These are phyloP conservation scores for Poecilia gillii DNA, from an alignment of 2,797 vertebrate genomes.

Conservation along the genomic window DNA sequence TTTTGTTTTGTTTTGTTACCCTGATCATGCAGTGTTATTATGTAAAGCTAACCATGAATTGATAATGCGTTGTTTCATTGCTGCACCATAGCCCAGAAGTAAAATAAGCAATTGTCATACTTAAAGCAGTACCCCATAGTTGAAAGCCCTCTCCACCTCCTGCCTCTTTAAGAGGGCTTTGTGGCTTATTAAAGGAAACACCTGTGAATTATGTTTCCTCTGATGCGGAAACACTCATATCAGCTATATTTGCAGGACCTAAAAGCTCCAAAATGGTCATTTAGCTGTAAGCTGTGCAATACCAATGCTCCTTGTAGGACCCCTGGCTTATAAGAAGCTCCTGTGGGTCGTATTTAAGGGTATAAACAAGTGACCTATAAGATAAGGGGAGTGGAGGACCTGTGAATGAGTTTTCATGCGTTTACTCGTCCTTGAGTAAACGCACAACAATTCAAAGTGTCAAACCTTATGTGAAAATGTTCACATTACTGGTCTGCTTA, in stretches of 20 bases:
- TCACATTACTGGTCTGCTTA: constrained; percentile 57
- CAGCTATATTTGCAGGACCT: constrained; percentile 1
- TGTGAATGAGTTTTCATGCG: not conserved
- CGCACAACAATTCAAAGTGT: too few relatives aligned
- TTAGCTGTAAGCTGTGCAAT: not conserved
- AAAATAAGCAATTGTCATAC: constrained; percentile 7
- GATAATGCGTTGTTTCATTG: constrained; percentile 3
- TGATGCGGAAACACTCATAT: constrained; percentile 3
- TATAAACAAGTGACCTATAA: not conserved
- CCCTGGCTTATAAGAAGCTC: not conserved
- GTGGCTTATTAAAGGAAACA: constrained; percentile 9
- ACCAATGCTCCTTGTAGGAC: not conserved
- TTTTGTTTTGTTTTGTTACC: not conserved
- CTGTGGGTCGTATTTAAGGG: not conserved
- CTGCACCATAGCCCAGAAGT: constrained; percentile 2
- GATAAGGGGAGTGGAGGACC: not conserved
- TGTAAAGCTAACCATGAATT: not conserved
- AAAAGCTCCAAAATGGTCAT: not conserved
- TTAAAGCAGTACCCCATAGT: not conserved
- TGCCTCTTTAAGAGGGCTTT: not conserved
- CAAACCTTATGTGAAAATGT: constrained; percentile 8
- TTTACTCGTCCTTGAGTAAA: not conserved
- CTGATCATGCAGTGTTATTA: not conserved
- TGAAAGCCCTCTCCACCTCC: not conserved
- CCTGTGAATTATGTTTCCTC: constrained; percentile 7